Evolutionary conservation across 2,113 vertebrate species (phyloP).

Genomic region (Daboia siamensis): DNA sequence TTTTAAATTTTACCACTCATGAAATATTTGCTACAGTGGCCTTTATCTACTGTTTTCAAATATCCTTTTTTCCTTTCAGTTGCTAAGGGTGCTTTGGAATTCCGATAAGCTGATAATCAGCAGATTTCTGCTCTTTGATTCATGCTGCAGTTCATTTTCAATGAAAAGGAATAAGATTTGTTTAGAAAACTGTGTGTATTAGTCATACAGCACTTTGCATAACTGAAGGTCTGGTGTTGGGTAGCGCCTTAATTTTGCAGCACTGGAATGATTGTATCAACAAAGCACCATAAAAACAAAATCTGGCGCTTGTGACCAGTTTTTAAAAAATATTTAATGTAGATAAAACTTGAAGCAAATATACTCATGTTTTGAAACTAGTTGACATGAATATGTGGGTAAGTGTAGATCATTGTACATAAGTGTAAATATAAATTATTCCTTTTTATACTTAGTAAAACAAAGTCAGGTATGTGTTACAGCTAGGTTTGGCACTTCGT

Average conservation of each 20-base stretch:
- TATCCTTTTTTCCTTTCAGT: slow-evolving; percentile 50
- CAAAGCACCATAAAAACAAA: slow-evolving; percentile 48
- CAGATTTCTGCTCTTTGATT: slow-evolving; percentile 54
- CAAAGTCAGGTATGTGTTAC: slow-evolving; percentile 62
- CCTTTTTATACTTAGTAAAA: slow-evolving; percentile 66
- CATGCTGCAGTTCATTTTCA: slow-evolving; percentile 55
- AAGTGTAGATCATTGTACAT: slow-evolving; percentile 43
- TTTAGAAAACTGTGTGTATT: slow-evolving; percentile 1
- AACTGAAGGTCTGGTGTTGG: slow-evolving; percentile 59
- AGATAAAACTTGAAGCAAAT: slow-evolving; percentile 67
- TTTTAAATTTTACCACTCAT: slow-evolving; percentile 56
- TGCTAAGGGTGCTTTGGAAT: slow-evolving; percentile 54
- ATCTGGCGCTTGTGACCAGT: slow-evolving; percentile 64
- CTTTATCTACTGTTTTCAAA: slow-evolving; percentile 59
- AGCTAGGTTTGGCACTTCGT: slow-evolving; percentile 63
- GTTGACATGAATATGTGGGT: slow-evolving; percentile 41
- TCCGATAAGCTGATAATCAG: slow-evolving; percentile 46
- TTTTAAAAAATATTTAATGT: slow-evolving; percentile 60
- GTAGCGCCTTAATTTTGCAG: slow-evolving; percentile 68
- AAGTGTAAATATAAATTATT: slow-evolving; percentile 66
- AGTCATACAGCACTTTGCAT: slow-evolving; percentile 51
- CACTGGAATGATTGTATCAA: slow-evolving; percentile 69
- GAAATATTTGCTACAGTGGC: slow-evolving; percentile 59
- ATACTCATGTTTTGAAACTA: slow-evolving; percentile 67
- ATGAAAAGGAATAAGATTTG: slow-evolving; percentile 57